Evolutionary conservation across 2,888 invertebrate genomes (phyloP), one percentile per base, ranked within the genome.

Genomic region (Frankliniella fusca): DNA sequence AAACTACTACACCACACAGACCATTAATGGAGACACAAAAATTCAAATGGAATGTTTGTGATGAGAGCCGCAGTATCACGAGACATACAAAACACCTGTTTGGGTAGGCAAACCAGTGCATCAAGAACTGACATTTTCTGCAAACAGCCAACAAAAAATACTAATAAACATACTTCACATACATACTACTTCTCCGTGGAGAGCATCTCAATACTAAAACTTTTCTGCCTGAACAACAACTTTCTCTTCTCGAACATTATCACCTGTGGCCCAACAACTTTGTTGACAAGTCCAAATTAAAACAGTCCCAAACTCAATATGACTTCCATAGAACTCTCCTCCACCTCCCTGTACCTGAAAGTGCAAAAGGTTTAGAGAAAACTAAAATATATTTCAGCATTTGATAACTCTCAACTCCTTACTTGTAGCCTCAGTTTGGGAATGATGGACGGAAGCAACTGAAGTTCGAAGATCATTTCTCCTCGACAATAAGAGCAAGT

Each of bases 301-400:
- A 3, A 96, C 93, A n/a, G 95, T 96, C 12, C 97, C 95, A 87
- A 94, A 97, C 88, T 97, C 97, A 76, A 95, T 88, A 84, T 92
- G 90, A 10, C 85, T 84, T 38, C 83, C 84, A n/a, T 80, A 65
- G 27, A 83, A 80, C 80, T 85, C 84, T n/a, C 81, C 76, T n/a
- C 81, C 76, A 7, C 79, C 83, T 54, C 65, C 82, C 23, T 83
- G 84, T 18, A 80, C n/a, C 23, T 81, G 76, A 38, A 38, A 38
- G 38, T 38, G 5, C 2, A 3, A 38, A 38, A 80, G 23, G 23
- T 23, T 70, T 38, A 38, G 38, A 38, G 38, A 38, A 38, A 38
- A 38, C 2, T 3, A 38, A 38, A 38, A 2, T 38, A 3, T 5
- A 38, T 38, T 38, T 38, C 5, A 48, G 27, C 23, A 65, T 10